Evolutionary conservation across 1,140 invertebrate species (phyloP), one percentile per base, ranked within the genome.

Genomic region (Fopius arisanus): DNA sequence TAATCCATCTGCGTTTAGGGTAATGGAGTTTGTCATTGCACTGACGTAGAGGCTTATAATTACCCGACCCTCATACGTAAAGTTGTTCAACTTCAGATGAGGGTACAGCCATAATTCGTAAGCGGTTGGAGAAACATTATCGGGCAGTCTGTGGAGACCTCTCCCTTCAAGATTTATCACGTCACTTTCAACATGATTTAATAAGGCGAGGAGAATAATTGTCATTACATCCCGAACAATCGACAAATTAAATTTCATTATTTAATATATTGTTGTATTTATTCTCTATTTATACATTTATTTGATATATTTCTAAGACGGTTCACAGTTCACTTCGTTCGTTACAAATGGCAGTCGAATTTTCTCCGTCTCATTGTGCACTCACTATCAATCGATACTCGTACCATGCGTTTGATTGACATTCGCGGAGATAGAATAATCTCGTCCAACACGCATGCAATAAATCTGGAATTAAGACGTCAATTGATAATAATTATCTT

Each of bases 71-170:
- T 76, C 28, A 48, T 81, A 85, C 2, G n/a, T 67, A 26, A 76
- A 81, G 29, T 80, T 70, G 0, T 72, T 62, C 0, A 14, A 59
- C 1, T 31, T 72, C 6, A 79, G 43, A 26, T 78, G 78, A 6
- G 78, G 78, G 3, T 74, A 63, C 23, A 81, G 51, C 19, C 43
- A 54, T n/a, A 83, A 40, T 14, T 80, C 69, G 63, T 84, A 83
- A 1, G 41, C 73, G 4, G 62, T 67, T 12, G 83, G 82, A 1
- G 78, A 4, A 12, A 81, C 59, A 9, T 70, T 65, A 28, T 73
- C 72, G 0, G 82, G 79, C 4, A 84, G 67, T 67, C 80, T 75
- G 62, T 84, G 0, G 54, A 77, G 0, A 74, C 29, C 63, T 78
- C 73, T 65, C 29, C 33, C 1, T 41, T 51, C 31, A 65, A 37